Base-by-base conservation (phyloP, 2,797 vertebrate species). In the Mus minutoides region DNA sequence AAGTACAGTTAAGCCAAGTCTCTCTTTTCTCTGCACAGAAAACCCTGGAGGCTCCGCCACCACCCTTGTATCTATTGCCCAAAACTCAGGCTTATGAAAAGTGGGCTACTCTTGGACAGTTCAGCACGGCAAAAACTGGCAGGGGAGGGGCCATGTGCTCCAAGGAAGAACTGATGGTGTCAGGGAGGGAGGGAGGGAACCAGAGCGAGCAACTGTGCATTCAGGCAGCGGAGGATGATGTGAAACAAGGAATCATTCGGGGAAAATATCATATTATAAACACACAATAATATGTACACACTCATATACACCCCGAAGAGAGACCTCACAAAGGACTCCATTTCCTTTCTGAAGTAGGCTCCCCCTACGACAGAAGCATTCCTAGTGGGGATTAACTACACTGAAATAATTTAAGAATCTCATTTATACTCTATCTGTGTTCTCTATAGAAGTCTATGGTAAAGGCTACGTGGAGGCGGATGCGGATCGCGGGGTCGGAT, bases 221-320 rank as follows among this genome's bases (percentile, higher is more conserved):
- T 93, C 10, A 3, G 92, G 90, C 21, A 4, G 4, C 29, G 92
- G 84, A 78, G 86, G 96, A 92, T 46, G 76, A 76, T 64, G 86
- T 62, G 94, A 87, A n/a, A 78, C 79, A 84, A 90, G 86, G 89
- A 93, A 87, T 71, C 96, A 21, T 69, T 26, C 86, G 92, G 97
- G 97, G 97, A 95, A 97, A 97, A 97, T 94, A 94, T 86, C 92
- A 77, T 94, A 96, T 95, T 97, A 97, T 96, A 96, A 95, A 98
- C 97, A 95, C 95, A 84, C 31, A 49, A 46, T 86, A 67, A 34
- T 95, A 96, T 96, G 96, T 97, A 96, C 97, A 97, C 71, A 62
- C 93, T 91, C 97, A 92, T 92, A 89, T 89, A 96, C 96, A 96
- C 14, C 93, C 94, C 78, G 0, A 58, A 85, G 93, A 73, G 86